Evolutionary conservation across 2,113 vertebrate genomes (phyloP).

Genomic region (Hipposideros armiger): DNA sequence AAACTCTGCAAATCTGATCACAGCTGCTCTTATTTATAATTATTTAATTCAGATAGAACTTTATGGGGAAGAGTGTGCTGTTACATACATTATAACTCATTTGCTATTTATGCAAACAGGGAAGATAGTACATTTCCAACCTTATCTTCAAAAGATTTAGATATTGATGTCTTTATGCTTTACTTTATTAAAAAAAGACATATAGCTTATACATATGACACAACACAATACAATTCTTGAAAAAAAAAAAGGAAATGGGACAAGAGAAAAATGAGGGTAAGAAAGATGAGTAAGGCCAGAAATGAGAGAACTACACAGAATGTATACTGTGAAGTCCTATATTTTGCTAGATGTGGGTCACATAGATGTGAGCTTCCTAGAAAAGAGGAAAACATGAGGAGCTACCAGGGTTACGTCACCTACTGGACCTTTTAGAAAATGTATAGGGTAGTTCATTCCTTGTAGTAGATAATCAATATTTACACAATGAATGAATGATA

Average conservation of each 20-base stretch:
- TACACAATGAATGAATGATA: conserved; percentile 51
- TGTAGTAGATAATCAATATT: not conserved
- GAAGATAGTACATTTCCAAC: not conserved
- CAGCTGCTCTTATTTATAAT: conserved; percentile 55
- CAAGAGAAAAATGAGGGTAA: conserved; percentile 23
- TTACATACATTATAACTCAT: conserved; percentile 34
- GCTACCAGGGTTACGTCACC: not conserved
- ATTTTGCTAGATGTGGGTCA: not conserved
- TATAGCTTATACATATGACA: not conserved
- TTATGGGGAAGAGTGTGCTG: not conserved
- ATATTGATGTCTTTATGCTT: conserved; percentile 1
- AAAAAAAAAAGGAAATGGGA: not conserved
- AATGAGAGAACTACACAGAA: not conserved
- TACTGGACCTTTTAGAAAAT: not conserved
- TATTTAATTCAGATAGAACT: conserved; percentile 62
- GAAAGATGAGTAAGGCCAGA: not conserved
- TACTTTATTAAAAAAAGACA: not conserved
- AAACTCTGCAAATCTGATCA: conserved; percentile 82
- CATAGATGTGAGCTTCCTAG: not conserved
- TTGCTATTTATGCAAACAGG: conserved; percentile 23
- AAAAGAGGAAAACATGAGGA: not conserved
- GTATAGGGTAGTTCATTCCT: not conserved
- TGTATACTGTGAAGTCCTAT: not conserved
- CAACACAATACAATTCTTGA: not conserved
- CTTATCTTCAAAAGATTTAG: conserved; percentile 24